phyloP scores from a whole-genome alignment of 2,113 vertebrate species.

The Morone saxatilis region DNA sequence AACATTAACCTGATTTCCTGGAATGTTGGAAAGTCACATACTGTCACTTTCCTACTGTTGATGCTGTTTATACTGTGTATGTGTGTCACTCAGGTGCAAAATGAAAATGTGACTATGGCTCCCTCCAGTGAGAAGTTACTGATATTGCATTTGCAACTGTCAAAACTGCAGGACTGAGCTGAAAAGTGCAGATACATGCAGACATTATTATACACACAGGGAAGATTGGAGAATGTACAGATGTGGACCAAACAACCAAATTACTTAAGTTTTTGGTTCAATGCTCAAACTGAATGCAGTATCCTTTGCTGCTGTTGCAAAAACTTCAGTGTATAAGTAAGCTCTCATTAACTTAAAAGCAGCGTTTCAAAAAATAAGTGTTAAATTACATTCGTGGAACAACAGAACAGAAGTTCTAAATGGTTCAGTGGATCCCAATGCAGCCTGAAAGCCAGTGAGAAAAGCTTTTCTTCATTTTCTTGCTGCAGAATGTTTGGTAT shows the following conservation, averaged over 20 bases:
- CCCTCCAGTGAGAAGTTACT: conserved; percentile 34
- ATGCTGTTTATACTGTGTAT: neutral
- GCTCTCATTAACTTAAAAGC: neutral
- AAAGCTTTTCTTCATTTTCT: neutral
- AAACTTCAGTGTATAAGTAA: neutral
- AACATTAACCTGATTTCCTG: neutral
- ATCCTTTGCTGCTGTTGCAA: neutral
- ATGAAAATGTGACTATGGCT: conserved; percentile 30
- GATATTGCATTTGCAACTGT: conserved; percentile 30
- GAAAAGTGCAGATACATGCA: neutral
- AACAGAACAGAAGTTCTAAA: neutral
- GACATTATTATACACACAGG: neutral
- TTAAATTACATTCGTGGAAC: neutral
- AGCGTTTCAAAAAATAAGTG: neutral
- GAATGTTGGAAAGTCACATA: neutral
- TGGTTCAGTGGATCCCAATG: neutral
- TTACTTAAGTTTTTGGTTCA: neutral
- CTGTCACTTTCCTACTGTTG: too few relatives aligned
- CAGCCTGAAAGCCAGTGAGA: neutral
- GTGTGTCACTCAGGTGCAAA: neutral
- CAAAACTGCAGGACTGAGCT: neutral
- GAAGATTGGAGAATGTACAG: neutral
- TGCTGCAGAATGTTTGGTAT: conserved; percentile 51
- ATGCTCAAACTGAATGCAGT: too few relatives aligned
- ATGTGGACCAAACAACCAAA: neutral